phyloP scores from a whole-genome alignment of 2,113 vertebrate genomes.

The Melanotaenia duboulayi region DNA sequence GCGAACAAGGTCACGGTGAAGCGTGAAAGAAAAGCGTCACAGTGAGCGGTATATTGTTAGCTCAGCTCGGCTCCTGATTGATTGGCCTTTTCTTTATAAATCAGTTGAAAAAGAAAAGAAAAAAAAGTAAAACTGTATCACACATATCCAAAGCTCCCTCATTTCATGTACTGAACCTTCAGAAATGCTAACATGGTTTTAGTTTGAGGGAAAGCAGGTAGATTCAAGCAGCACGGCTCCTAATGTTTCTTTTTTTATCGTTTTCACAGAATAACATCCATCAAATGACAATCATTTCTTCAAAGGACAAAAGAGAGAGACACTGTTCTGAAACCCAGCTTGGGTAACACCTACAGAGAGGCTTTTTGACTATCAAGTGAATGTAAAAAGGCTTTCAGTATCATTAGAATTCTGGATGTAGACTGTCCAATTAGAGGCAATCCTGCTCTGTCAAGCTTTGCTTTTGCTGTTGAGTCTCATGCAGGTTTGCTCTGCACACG shows the following conservation, averaged over 20 bases:
- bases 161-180: slow-evolving; percentile 28
- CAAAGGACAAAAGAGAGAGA: slow-evolving; percentile 47
- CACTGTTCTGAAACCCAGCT: slow-evolving; percentile 38
- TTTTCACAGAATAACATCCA: slow-evolving; percentile 40
- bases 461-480: slow-evolving; percentile 27
- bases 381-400: slow-evolving; percentile 56
- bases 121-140: slow-evolving; percentile 24
- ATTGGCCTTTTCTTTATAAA: slow-evolving; percentile 34
- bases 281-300: slow-evolving; percentile 59
- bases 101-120: not conserved
- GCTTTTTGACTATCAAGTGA: slow-evolving; percentile 53
- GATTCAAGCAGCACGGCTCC: not conserved
- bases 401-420: slow-evolving; percentile 59
- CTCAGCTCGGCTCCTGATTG: slow-evolving; percentile 18
- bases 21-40: slow-evolving; percentile 37
- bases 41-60: slow-evolving; percentile 21
- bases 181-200: slow-evolving; percentile 35
- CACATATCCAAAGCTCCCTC: slow-evolving; percentile 2
- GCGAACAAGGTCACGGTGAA: slow-evolving; percentile 27
- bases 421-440: slow-evolving; percentile 58
- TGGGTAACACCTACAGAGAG: slow-evolving; percentile 50
- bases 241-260: slow-evolving; percentile 30
- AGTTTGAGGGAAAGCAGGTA: not conserved
- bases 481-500: slow-evolving; percentile 24
- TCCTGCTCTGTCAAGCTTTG: slow-evolving; percentile 33